Base-by-base conservation (phyloP, 1,140 invertebrate genomes). In the Sminthurinus signatus region DNA sequence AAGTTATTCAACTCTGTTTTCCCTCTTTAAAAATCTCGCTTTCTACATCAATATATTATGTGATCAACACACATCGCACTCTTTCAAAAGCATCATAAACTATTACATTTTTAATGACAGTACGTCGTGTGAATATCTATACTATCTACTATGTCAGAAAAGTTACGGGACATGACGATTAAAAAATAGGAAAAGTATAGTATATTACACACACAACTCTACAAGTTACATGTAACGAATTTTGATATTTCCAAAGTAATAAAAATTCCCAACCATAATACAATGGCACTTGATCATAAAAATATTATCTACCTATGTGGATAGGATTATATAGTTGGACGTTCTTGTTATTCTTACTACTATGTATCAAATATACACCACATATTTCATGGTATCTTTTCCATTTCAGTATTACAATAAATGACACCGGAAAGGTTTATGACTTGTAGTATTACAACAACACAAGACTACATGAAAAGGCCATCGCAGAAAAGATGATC, bases 361-460 rank as follows among this genome's bases (percentile, higher is more conserved):
- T n/a, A n/a, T n/a, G n/a, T n/a, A n/a, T n/a, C n/a, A n/a, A n/a
- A n/a, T n/a, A n/a, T n/a, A n/a, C n/a, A n/a, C n/a, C n/a, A n/a
- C n/a, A n/a, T n/a, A n/a, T n/a, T n/a, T n/a, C n/a, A n/a, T n/a
- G n/a, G 15, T 10, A 19, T 46, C n/a, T 21, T 46, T 46, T n/a
- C 19, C 15, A 17, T n/a, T 46, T 46, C 44, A 46, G 5, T 14
- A 46, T 46, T 19, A 46, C 44, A 46, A 46, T 46, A 46, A 46
- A 46, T 21, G 44, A 46, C 44, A 46, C 44, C 44, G 44, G 44
- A 46, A 46, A 46, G 44, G 44, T 46, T 46, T 46, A 46, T 46
- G 8, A 46, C 44, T 46, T 46, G 44, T 46, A 21, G 5, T 46
- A 46, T 39, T 39, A 8, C 36, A n/a, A n/a, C 17, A 39, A 39